Evolutionary conservation across 2,888 invertebrate species (phyloP), one percentile per base, ranked within the genome.

Genomic region (Xestia xanthographa): DNA sequence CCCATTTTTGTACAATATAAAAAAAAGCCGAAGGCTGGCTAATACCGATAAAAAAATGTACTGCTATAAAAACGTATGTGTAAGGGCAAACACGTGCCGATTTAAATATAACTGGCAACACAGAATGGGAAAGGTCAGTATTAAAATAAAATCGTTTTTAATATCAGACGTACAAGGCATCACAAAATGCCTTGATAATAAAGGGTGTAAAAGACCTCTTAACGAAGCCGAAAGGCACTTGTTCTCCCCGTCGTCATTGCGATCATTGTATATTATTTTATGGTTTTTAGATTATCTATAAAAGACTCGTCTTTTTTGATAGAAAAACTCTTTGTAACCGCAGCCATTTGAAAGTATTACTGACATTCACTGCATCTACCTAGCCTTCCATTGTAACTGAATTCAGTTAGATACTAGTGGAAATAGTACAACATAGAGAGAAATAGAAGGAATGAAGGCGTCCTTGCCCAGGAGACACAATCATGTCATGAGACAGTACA

Each of bases 21-120:
- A 45, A 75, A 50, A 60, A 60, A 72, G 58, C 8, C 14, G 5
- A 56, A 45, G 29, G 26, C 14, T 53, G 34, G 11, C 12, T 66
- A 34, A 48, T 45, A 66, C 6, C 41, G 66, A 77, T 77, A 66
- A 69, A 72, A 71, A 56, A 72, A 56, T 20, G 26, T 22, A 41
- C 8, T 20, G n/a, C 17, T 11, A 34, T 62, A 56, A 63, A 79
- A 63, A 17, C 34, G 5, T 9, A 1, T 9, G 62, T 20, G n/a
- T 65, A 29, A 66, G 60, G 45, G 50, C 26, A 43, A 58, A 48
- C 34, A 77, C 34, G 65, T 45, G n/a, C 48, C 22, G 22, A 56
- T 70, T 77, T 56, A 26, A 58, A 58, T 43, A 70, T 22, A 70
- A 26, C 56, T 14, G 9, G 14, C 9, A 22, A 56, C 38, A 77